Evolutionary conservation across 2,888 invertebrate genomes (phyloP).

Genomic region (Choristoneura rosaceana): DNA sequence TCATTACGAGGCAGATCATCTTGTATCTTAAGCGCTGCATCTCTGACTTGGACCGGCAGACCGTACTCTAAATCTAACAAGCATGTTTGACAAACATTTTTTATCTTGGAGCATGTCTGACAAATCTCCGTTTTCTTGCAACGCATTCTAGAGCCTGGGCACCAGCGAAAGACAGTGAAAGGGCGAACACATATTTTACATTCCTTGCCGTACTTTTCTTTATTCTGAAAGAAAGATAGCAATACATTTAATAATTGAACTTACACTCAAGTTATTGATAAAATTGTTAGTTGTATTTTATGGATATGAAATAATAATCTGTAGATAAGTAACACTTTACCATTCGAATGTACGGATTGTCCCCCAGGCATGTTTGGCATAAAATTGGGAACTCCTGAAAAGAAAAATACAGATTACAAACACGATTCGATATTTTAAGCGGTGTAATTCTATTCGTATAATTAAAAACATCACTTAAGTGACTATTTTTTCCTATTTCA

Average conservation of each 20-base stretch:
- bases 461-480: background rate
- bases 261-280: too few species aligned
- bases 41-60: conserved; percentile 92
- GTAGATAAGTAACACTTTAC: conserved; percentile 79
- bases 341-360: conserved; percentile 98
- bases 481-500: too few species aligned
- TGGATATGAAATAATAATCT: background rate
- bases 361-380: conserved; percentile 98
- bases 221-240: conserved; percentile 88
- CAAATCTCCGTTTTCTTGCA: conserved; percentile 99
- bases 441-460: too few species aligned
- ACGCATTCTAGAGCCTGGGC: conserved; percentile 97
- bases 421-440: background rate
- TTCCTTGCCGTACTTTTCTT: conserved; percentile 97
- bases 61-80: conserved; percentile 97
- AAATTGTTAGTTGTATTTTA: too few species aligned
- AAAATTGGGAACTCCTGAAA: conserved; percentile 97
- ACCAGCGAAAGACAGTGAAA: conserved; percentile 98
- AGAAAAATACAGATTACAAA: conserved; percentile 42
- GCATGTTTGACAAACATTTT: conserved; percentile 98
- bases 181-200: conserved; percentile 98
- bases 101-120: conserved; percentile 96
- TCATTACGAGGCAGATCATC: conserved; percentile 97
- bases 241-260: background rate
- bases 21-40: conserved; percentile 77